Base-by-base conservation (phyloP, 1,140 invertebrate species). In the Pomacea maculata region DNA sequence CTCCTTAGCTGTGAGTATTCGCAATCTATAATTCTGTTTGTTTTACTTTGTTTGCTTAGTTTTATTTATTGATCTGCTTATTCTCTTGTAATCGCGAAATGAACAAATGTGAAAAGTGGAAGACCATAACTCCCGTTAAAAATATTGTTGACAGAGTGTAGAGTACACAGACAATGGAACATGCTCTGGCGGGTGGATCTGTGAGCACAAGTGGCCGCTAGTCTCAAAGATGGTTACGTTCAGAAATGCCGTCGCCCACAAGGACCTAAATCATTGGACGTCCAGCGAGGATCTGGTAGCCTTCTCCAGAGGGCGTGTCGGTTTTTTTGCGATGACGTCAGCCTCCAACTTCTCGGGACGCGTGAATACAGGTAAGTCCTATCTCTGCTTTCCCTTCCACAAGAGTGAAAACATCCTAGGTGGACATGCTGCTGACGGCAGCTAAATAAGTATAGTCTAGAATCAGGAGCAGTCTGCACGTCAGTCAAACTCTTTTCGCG, bases 141-240 rank as follows among this genome's bases (percentile, higher is more conserved):
- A 14, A 52, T 73, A 52, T 45, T 34, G n/a, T 21, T 17, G 12
- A 57, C 89, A 94, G 15, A 93, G 93, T 21, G 86, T 92, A 8
- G 88, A 81, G 2, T 87, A 90, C 10, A 78, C 80, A 61, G 77
- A 74, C 6, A 61, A 80, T 45, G 73, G 80, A 11, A 45, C 19
- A 4, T 97, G 96, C 84, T 93, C 92, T 1, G 94, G 94, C 86
- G 96, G 95, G 1, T 97, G 96, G 96, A 91, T 97, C 1, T 97
- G 96, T 87, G 96, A 97, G 89, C 96, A 97, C 90, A 93, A 92
- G 25, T 97, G 95, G 96, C 90, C 94, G 12, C 94, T 95, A 29
- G 96, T 97, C 83, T 94, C 92, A 88, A 94, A 95, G 80, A 96
- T 97, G 95, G 82, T 80, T 67, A 19, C 61, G n/a, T 80, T 80